A percentile compares a stretch with the other conserved stretches of the same genome.
Evolutionary conservation across 2,797 vertebrate genomes (phyloP).

Genomic region (Acanthurus lineatus): DNA sequence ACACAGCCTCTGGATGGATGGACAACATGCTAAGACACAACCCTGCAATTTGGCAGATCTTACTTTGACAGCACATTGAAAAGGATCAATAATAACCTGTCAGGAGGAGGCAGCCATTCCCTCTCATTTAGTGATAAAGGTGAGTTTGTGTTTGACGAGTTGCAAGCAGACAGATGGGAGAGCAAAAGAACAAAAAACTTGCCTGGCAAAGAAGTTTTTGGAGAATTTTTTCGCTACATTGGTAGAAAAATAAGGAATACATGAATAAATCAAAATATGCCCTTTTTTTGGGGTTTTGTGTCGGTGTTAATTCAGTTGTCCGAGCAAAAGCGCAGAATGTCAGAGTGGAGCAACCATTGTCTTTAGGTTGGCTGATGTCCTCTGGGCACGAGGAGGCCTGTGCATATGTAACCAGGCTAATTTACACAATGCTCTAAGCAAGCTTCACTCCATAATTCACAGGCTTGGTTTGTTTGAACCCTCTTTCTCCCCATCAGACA

Average conservation of each 20-base stretch:
- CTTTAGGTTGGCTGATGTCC: slow-evolving; percentile 70
- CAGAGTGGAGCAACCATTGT: slow-evolving; percentile 71
- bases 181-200: slow-evolving; percentile 35
- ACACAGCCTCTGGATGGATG: slow-evolving; percentile 65
- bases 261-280: slow-evolving; percentile 38
- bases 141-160: slow-evolving; percentile 56
- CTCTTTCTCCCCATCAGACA: slow-evolving; percentile 73
- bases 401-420: slow-evolving; percentile 87
- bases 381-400: slow-evolving; percentile 73
- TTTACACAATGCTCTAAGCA: slow-evolving; percentile 85
- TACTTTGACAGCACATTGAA: slow-evolving; percentile 77
- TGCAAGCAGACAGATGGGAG: slow-evolving; percentile 40
- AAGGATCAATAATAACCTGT: slow-evolving; percentile 83
- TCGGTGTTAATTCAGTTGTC: slow-evolving; percentile 58
- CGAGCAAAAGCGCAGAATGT: slow-evolving; percentile 28
- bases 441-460: slow-evolving; percentile 86
- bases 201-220: slow-evolving; percentile 23
- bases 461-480: slow-evolving; percentile 84
- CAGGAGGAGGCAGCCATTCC: slow-evolving; percentile 68
- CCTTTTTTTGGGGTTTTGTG: slow-evolving; percentile 30
- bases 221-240: slow-evolving; percentile 33
- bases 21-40: slow-evolving; percentile 70
- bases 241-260: slow-evolving; percentile 21
- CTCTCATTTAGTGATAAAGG: slow-evolving; percentile 73
- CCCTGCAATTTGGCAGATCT: slow-evolving; percentile 73